Base-by-base conservation (phyloP, 2,797 vertebrate species). In the Pseudochaenichthys georgianus region DNA sequence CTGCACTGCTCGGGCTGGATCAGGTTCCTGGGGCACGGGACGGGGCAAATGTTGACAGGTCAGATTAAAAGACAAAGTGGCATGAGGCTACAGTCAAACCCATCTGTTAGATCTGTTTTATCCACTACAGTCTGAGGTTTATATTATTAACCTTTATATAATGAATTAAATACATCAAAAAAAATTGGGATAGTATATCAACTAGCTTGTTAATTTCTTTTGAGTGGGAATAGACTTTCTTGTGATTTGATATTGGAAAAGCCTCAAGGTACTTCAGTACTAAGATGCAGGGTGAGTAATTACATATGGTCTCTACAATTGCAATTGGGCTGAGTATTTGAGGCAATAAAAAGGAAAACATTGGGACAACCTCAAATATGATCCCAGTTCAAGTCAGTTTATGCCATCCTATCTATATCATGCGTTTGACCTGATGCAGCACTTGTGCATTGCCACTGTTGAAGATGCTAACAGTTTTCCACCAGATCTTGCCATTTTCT, bases 1-100 rank as follows among this genome's bases (percentile, higher is more conserved):
- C 92, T 95, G 82, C 96, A 98, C 87, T 95, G 96, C 85, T 98
- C 97, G 0, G 98, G 98, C 74, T 99, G 96, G 87, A 99, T 99
- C 75, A 99, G 94, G 87, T 99, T 99, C 96, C 98, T 99, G 90
- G 23, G 88, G 23, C 15, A 53, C 13, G 7, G 19, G 72, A 7
- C 41, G 19, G 43, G 34, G 8, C 34, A 38, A 0, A 38, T 38
- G 34, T 38, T 38, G 34, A 38, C 34, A 38, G 34, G 34, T 38
- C 34, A 38, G 34, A 38, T 38, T 7, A 38, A 34, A 34, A 34
- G 34, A 34, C 34, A 34, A 42, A 64, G 15, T 5, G 31, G 34
- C 41, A 1, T 15, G 5, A 47, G 0, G 8, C 17, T n/a, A 15
- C 8, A 15, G 12, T 78, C 50, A 57, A 2, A 19, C 53, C 12